These are phyloP conservation scores for Rynchops niger DNA, from an alignment of 2,113 vertebrate genomes.

Conservation along the genomic window DNA sequence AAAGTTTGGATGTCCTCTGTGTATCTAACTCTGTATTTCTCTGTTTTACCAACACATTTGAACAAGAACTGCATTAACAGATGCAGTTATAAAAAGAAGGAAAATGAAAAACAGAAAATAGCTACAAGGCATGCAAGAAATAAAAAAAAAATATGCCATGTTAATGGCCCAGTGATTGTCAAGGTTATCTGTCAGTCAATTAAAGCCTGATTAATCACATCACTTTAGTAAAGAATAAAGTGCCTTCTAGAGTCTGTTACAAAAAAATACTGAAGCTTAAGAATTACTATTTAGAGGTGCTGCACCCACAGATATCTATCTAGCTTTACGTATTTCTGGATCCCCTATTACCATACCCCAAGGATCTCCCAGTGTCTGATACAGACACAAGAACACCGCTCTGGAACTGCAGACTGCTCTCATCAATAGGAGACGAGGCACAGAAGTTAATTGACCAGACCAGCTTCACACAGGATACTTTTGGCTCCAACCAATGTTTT, in stretches of 20 bases:
- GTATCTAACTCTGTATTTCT: not conserved
- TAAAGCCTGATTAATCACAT: not conserved
- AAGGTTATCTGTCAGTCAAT: not conserved
- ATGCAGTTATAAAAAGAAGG: not conserved
- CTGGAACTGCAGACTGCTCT: not conserved
- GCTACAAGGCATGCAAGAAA: not conserved
- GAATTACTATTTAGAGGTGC: not conserved
- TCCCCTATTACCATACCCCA: not conserved
- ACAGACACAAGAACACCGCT: fast-evolving
- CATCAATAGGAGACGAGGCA: not conserved
- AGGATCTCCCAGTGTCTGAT: not conserved
- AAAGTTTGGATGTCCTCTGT: not conserved
- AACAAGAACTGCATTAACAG: not conserved
- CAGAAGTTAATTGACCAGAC: not conserved
- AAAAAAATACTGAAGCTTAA: not conserved
- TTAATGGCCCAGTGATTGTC: not conserved
- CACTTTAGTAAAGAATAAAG: not conserved
- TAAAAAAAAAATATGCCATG: not conserved
- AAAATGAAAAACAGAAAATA: not conserved
- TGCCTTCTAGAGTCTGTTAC: not conserved
- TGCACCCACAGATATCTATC: not conserved
- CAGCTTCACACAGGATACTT: not conserved
- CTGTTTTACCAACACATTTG: not conserved
- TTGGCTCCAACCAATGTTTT: no score
- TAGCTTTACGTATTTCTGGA: not conserved